Evolutionary conservation across 2,888 invertebrate species (phyloP).

Genomic region (Acholoe squamosa): DNA sequence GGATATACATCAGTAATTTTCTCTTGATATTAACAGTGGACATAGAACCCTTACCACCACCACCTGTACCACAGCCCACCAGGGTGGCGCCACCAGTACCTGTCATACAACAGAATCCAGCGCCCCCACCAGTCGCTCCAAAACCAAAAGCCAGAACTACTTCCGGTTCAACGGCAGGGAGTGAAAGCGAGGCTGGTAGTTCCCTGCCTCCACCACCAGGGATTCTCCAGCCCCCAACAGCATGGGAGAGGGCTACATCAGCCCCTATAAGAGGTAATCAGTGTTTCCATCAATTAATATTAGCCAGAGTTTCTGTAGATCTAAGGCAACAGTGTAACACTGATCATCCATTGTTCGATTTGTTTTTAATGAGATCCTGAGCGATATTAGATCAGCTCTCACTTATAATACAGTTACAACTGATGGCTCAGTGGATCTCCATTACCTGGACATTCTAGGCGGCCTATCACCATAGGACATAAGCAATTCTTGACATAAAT

Average conservation of each 20-base stretch:
- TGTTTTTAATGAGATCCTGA: too few species aligned
- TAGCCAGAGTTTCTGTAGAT: too few species aligned
- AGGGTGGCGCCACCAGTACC: constrained; percentile 43
- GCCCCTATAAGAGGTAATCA: neutral
- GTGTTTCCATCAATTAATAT: too few species aligned
- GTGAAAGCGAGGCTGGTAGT: neutral
- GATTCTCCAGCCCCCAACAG: neutral
- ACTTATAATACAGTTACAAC: too few species aligned
- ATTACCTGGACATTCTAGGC: too few species aligned
- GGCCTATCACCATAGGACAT: too few species aligned
- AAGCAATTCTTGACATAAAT: too few species aligned
- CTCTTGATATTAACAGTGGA: constrained; percentile 29
- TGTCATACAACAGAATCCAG: neutral
- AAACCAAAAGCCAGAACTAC: neutral
- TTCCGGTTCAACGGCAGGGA: neutral
- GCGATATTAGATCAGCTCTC: too few species aligned
- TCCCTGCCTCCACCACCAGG: neutral
- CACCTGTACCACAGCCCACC: constrained; percentile 16
- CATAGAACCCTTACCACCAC: constrained; percentile 31
- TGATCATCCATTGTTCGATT: too few species aligned
- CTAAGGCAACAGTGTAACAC: too few species aligned
- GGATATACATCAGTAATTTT: neutral
- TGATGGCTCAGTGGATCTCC: too few species aligned
- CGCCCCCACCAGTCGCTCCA: neutral
- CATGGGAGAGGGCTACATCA: neutral